Evolutionary conservation across 2,113 vertebrate species (phyloP).

Genomic region (Picathartes gymnocephalus): DNA sequence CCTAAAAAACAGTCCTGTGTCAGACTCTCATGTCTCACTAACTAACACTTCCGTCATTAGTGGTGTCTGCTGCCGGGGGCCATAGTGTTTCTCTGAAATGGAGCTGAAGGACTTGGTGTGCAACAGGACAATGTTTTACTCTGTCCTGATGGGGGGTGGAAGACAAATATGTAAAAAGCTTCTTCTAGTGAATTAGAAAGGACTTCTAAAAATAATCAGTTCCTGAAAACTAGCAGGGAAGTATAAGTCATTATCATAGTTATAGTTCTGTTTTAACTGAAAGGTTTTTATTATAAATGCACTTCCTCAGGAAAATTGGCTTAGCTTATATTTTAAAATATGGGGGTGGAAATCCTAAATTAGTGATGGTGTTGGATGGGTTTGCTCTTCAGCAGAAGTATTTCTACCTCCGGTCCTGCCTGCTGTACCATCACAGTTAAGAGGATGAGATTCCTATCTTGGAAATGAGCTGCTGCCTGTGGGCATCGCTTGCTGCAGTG

Average conservation of each 20-base stretch:
- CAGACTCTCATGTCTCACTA: not conserved
- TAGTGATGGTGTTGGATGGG: not conserved
- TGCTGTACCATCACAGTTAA: no score
- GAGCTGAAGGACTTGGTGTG: not conserved
- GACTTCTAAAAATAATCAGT: not conserved
- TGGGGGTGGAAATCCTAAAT: not conserved
- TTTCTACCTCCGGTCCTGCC: accelerated
- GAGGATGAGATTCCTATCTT: not conserved
- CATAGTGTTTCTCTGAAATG: not conserved
- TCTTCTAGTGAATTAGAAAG: not conserved
- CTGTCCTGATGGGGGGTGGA: not conserved
- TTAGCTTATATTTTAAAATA: not conserved
- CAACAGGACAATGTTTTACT: not conserved
- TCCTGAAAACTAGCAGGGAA: not conserved
- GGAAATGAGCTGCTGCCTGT: not conserved
- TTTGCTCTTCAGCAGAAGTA: not conserved
- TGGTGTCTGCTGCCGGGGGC: not conserved
- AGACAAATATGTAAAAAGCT: not conserved
- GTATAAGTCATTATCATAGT: not conserved
- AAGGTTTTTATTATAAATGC: not conserved
- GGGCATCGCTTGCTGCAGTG: not conserved
- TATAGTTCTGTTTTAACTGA: not conserved
- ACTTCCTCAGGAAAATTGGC: not conserved
- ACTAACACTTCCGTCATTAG: not conserved
- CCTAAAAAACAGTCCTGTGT: not conserved